Conservation (phyloP, 2,113 vertebrate species). For the Carassius carassius region DNA sequence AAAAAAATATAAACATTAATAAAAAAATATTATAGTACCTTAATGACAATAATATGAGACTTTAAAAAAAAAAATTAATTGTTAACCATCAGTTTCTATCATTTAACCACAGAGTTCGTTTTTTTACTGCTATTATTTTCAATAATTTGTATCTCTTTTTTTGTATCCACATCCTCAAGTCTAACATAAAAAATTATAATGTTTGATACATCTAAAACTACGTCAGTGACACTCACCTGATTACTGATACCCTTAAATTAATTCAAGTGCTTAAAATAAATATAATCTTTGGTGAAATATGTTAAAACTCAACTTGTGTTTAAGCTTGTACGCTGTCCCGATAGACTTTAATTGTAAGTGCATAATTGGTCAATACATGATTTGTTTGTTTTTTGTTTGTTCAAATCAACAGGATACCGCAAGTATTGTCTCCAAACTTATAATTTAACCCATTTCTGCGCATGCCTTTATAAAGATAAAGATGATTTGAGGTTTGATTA, state of each 20-base stretch:
- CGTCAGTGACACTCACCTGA: background rate
- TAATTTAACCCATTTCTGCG: background rate
- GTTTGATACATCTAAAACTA: background rate
- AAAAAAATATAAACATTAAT: background rate
- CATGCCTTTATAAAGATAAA: background rate
- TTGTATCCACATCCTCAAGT: background rate
- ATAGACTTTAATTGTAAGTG: background rate
- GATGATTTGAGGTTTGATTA: constrained; percentile 13
- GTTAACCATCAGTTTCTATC: background rate
- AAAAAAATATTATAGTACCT: background rate
- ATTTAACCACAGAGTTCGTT: background rate
- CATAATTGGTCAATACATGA: background rate
- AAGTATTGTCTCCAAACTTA: background rate
- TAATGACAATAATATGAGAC: background rate
- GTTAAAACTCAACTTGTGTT: background rate
- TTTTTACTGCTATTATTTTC: background rate
- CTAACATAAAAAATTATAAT: background rate
- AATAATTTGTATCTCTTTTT: background rate
- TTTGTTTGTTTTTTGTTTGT: background rate
- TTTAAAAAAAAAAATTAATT: no score
- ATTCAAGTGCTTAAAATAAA: background rate
- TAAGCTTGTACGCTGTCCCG: background rate
- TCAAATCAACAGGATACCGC: background rate
- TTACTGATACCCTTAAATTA: background rate
- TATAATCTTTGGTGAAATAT: background rate